Base-by-base conservation (phyloP, 2,113 vertebrate genomes). In the Lasiurus borealis region DNA sequence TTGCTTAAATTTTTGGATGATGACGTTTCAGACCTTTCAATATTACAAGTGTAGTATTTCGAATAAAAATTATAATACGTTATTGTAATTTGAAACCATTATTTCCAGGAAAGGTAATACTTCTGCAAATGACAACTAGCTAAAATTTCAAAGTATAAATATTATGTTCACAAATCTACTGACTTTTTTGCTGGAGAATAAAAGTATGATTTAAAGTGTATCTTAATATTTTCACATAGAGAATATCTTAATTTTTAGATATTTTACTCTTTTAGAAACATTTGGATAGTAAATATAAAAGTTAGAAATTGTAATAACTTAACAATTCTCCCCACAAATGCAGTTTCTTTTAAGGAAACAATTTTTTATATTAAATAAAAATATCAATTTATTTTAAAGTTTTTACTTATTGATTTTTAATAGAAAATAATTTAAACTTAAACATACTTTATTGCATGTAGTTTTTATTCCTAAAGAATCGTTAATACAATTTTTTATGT, bases 301-400 rank as follows among this genome's bases (percentile, higher is more conserved):
- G 9, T 88, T n/a, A 34, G n/a, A 86, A 82, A 73, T 77, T 96
- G 9, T 62, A 66, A 66, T 76, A 40, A 89, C n/a, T 84, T 54
- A 69, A 6, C 15, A 76, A 69, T 72, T 91, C 34, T 95, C 12
- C 36, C 27, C 23, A 44, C 59, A 10, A 85, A n/a, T 34, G 5
- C 48, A 78, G 12, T 88, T 86, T 75, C 68, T 54, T 88, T 81
- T 76, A 89, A 91, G 80, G 25, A 88, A 94, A 81, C 36, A 54
- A 31, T n/a, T 94, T 76, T 90, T 93, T 57, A 25, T 81, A 90
- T 68, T 88, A 66, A 93, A 82, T 93, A 82, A 54, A 84, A 54
- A 66, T 69, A 83, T 18, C 84, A 88, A 82, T 71, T 85, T 73
- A 90, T 15, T 80, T 75, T 5, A 48, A 93, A 92, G 19, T 14